Base-by-base conservation (phyloP, 2,113 vertebrate genomes). In the Zosterops pallidus region DNA sequence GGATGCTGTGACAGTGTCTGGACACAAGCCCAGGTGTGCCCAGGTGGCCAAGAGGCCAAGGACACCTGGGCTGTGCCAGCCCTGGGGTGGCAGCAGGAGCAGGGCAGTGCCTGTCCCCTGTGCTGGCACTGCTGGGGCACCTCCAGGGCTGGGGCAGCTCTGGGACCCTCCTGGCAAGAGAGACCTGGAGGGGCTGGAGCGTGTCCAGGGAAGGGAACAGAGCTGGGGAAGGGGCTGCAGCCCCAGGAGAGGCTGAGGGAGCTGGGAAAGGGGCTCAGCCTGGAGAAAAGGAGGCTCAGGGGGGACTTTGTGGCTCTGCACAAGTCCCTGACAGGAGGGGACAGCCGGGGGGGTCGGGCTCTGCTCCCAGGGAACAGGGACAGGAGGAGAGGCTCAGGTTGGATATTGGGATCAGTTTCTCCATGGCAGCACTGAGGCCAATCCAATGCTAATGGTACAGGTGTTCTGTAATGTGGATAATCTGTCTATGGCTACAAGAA, bases 1-100 rank as follows among this genome's bases (percentile, higher is more conserved):
- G 1, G 31, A 16, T 25, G 25, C 35, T 5, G 24, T 25, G 42
- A 0, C 29, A 41, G 23, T 0, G 1, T 1, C 29, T 41, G n/a
- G 29, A 49, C 42, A n/a, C 0, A 6, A 75, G 19, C 15, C n/a
- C 49, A 37, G 57, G 21, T 2, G 68, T 44, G 68, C 39, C 81
- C 81, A 63, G 80, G 67, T 23, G 56, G 18, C 6, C 49, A 31
- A 22, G 81, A 37, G 68, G 57, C 57, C 47, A 4, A 39, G 23
- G 59, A 8, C 59, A 26, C 2, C 59, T 9, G 82, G 23, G 59
- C 69, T 47, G 59, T 56, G 28, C 6, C 82, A 74, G 82, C 59
- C 49, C 69, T 26, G 82, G 33, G 68, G 69, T 22, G 69, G 60
- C 70, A 64, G 80, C 82, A 64, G 82, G 69, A 33, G n/a, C 69